Base-by-base conservation (phyloP, 2,888 invertebrate species). In the Chaitophorus viminalis region DNA sequence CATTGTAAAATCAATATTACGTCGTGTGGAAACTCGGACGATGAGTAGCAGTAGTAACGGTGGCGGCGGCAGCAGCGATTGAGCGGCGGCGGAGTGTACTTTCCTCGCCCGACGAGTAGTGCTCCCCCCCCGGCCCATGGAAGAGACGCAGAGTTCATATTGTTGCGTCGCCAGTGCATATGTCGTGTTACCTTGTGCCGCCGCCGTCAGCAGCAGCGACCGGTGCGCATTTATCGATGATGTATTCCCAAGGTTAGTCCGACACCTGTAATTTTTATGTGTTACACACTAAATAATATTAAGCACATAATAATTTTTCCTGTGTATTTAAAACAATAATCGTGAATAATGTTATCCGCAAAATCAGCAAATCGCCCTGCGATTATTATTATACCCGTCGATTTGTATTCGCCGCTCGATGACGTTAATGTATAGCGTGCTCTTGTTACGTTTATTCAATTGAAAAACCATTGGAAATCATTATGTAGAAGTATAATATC, bases 161-260 rank as follows among this genome's bases (percentile, higher is more conserved):
- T 81, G 87, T 87, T 86, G 86, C 87, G 87, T 79, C 87, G 87
- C 54, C 87, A 87, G 87, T 87, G 87, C 87, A 81, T 87, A 87
- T 87, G 87, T 87, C 87, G 87, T 87, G 87, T 87, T 87, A 87
- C 87, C 87, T 87, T 81, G 87, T 87, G 74, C 72, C 79, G 79
- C 31, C 86, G 70, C 36, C 72, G 52, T 29, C 86, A 86, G 86
- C 78, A 86, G 78, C 72, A 78, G 74, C 87, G 87, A 79, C 87
- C 79, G 74, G 87, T 81, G 81, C 87, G 81, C 87, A 74, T 87
- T 81, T 87, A 87, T 87, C 87, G 87, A 87, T 87, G 87, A 87
- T 87, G 87, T 87, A 65, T 81, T 87, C 87, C 81, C 87, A 87
- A 87, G 87, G 87, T 87, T 87, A 87, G 87, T 86, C 60, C 78